Evolutionary conservation across 2,888 invertebrate species (phyloP).

Genomic region (Peribatodes rhomboidaria): DNA sequence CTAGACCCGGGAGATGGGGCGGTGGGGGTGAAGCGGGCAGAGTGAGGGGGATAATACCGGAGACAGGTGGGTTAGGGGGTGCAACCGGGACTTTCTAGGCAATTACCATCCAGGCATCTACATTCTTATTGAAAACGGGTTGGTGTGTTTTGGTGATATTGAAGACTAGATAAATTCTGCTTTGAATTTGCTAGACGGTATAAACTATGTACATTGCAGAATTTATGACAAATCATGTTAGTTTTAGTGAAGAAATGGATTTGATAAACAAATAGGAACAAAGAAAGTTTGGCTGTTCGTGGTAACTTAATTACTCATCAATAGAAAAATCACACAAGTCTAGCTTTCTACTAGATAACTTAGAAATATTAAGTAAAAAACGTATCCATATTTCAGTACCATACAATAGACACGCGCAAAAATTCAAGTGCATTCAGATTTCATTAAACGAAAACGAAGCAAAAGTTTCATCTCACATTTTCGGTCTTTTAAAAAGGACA

Average conservation of each 20-base stretch:
- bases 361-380: too few species aligned
- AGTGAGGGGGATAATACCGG: conserved; percentile 30
- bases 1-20: conserved; percentile 44
- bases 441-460: conserved; percentile 20
- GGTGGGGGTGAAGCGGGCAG: conserved; percentile 51
- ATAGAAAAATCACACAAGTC: too few species aligned
- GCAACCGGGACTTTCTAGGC: conserved; percentile 76
- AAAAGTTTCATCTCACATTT: conserved; percentile 38
- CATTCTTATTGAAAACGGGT: conserved; percentile 58
- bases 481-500: conserved; percentile 52
- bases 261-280: too few species aligned
- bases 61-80: conserved; percentile 44
- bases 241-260: too few species aligned
- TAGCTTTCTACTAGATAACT: too few species aligned
- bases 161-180: not conserved
- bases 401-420: not conserved
- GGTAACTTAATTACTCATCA: too few species aligned
- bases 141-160: conserved; percentile 37
- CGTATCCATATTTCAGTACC: not conserved
- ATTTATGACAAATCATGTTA: too few species aligned
- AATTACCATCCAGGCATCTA: conserved; percentile 71
- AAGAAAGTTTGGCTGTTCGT: too few species aligned
- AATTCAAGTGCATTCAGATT: conserved; percentile 15
- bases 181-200: conserved; percentile 35
- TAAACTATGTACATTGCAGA: too few species aligned